phyloP scores from a whole-genome alignment of 2,113 vertebrate species.

The Paradoxurus hermaphroditus region DNA sequence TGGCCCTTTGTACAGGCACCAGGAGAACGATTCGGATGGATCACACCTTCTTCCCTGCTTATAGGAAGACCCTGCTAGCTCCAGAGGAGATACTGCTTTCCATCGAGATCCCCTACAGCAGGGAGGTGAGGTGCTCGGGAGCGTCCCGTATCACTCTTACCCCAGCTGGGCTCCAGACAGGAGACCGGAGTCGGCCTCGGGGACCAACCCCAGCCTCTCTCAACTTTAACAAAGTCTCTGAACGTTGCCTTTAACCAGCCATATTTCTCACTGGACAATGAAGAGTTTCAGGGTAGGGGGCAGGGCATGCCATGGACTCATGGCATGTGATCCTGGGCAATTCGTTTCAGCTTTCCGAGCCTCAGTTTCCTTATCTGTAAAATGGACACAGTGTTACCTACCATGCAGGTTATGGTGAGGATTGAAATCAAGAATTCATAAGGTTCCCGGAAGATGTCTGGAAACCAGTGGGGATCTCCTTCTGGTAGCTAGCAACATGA shows the following conservation, averaged over 20 bases:
- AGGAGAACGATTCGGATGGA: conserved; percentile 89
- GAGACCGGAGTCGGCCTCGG: not conserved
- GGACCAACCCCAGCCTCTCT: not conserved
- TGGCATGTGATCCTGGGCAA: not conserved
- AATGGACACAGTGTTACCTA: not conserved
- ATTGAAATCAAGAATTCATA: not conserved
- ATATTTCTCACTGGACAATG: not conserved
- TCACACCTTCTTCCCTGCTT: conserved; percentile 91
- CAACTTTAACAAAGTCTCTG: not conserved
- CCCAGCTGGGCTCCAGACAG: not conserved
- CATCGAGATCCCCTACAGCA: conserved; percentile 91
- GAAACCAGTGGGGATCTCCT: not conserved
- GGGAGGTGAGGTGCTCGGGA: conserved; percentile 82
- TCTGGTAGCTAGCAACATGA: not conserved
- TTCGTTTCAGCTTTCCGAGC: not conserved
- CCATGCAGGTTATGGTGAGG: not conserved
- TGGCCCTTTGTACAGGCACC: conserved; percentile 82
- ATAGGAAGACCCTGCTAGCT: conserved; percentile 89
- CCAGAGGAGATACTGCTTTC: conserved; percentile 91
- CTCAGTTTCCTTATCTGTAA: not conserved
- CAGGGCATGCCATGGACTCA: not conserved
- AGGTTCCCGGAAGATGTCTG: not conserved
- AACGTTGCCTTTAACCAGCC: not conserved
- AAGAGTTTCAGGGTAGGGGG: not conserved
- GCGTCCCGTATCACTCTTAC: not conserved